Evolutionary conservation across 2,888 invertebrate species (phyloP).

Genomic region (Scaptomyza parva): DNA sequence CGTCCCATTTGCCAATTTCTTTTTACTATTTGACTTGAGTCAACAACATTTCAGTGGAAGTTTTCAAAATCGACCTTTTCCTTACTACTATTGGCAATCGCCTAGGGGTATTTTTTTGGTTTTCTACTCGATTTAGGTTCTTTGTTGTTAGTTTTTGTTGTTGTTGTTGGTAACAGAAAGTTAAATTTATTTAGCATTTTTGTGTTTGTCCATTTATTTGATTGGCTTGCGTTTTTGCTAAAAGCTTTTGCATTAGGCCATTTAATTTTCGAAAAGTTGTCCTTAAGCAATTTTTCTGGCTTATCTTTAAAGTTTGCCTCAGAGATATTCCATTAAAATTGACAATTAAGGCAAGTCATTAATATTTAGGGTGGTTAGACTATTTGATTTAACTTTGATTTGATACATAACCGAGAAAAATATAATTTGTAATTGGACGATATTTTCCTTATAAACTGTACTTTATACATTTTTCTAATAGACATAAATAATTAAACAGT

Average conservation of each 20-base stretch:
- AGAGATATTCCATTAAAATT: no score
- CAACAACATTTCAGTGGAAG: slow-evolving; percentile 46
- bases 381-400: no score
- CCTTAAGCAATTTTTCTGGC: slow-evolving; percentile 22
- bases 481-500: no score
- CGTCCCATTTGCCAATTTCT: slow-evolving; percentile 14
- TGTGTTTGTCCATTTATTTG: slow-evolving; percentile 72
- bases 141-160: slow-evolving; percentile 10
- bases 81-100: slow-evolving; percentile 9
- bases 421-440: no score
- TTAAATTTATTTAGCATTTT: slow-evolving; percentile 64
- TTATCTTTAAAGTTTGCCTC: background rate
- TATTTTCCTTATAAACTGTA: no score
- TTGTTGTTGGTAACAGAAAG: slow-evolving; percentile 33
- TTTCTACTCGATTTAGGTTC: slow-evolving; percentile 33
- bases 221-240: slow-evolving; percentile 58
- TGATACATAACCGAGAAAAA: no score
- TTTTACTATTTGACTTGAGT: slow-evolving; percentile 49
- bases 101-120: slow-evolving; percentile 42
- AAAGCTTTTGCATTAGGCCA: slow-evolving; percentile 54
- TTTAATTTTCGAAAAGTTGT: slow-evolving; percentile 41
- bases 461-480: no score
- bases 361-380: no score
- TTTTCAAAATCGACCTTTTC: slow-evolving; percentile 30
- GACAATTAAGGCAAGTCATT: no score